A percentile compares a stretch with the other conserved stretches of the same genome.
Evolutionary conservation across 1,140 invertebrate species (phyloP).

Genomic region (Drosophila tristis): DNA sequence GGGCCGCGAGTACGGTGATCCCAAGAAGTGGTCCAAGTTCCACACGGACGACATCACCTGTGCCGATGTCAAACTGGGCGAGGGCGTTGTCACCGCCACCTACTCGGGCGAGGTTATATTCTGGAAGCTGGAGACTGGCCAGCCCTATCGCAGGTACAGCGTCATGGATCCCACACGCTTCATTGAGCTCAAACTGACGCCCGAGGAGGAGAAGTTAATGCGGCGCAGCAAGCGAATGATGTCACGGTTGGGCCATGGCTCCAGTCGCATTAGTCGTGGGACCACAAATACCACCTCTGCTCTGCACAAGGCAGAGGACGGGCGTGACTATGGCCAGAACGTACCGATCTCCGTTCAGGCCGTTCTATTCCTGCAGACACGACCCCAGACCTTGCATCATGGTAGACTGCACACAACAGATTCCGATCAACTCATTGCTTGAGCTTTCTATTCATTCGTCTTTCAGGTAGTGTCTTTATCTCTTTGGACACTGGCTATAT

Average conservation of each 20-base stretch:
- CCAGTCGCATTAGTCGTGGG: neutral
- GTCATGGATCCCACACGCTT: slow-evolving; percentile 84
- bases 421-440: slow-evolving; percentile 25
- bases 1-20: slow-evolving; percentile 84
- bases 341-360: slow-evolving; percentile 85
- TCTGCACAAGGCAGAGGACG: slow-evolving; percentile 19
- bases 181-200: slow-evolving; percentile 54
- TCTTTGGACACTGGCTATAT: slow-evolving; percentile 88
- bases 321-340: slow-evolving; percentile 28
- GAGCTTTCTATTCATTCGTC: slow-evolving; percentile 36
- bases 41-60: slow-evolving; percentile 91
- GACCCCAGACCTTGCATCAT: slow-evolving; percentile 84
- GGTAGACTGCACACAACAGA: slow-evolving; percentile 48
- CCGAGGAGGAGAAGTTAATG: slow-evolving; percentile 26
- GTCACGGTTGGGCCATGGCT: neutral
- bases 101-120: slow-evolving; percentile 91
- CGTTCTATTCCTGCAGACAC: slow-evolving; percentile 85
- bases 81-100: slow-evolving; percentile 88
- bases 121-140: slow-evolving; percentile 90
- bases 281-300: neutral
- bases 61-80: slow-evolving; percentile 86
- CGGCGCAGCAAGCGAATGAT: slow-evolving; percentile 25
- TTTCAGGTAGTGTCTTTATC: slow-evolving; percentile 86
- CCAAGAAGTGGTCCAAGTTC: slow-evolving; percentile 87
- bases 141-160: slow-evolving; percentile 86